Percentiles rank a stretch among this genome's conserved stretches.
Conservation (phyloP, 1,140 invertebrate genomes). For the Euborellia annulipes region DNA sequence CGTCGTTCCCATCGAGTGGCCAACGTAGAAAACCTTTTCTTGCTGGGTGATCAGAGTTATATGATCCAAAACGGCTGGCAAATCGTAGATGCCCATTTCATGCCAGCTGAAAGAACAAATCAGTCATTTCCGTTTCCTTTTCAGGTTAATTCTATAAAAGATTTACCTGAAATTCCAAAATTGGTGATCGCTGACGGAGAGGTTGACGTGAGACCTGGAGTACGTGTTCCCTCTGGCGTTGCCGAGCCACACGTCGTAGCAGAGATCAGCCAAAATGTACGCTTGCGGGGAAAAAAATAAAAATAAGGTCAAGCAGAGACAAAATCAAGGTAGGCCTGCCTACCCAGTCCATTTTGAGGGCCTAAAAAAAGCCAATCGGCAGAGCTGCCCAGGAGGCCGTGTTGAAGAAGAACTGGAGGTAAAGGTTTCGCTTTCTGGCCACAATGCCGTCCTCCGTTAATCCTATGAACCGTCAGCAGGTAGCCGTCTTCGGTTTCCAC, state of each 20-base stretch:
- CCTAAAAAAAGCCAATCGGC: conserved; percentile 29
- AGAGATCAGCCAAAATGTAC: too few species aligned
- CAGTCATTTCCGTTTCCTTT: conserved; percentile 17
- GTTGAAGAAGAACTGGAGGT: conserved; percentile 29
- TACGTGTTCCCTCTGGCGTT: conserved; percentile 53
- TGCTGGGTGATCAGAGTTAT: conserved; percentile 37
- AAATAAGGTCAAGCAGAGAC: too few species aligned
- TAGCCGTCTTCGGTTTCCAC: conserved; percentile 55
- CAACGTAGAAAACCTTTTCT: conserved; percentile 41
- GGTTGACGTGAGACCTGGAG: conserved; percentile 32
- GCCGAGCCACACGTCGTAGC: too few species aligned
- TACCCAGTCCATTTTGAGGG: too few species aligned
- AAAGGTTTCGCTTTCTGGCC: too few species aligned
- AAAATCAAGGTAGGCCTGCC: too few species aligned
- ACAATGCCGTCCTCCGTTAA: conserved; percentile 31
- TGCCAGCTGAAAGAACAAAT: conserved; percentile 37
- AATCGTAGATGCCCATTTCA: conserved; percentile 51
- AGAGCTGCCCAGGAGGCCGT: conserved; percentile 29
- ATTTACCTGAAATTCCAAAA: conserved; percentile 58
- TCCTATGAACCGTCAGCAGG: conserved; percentile 51
- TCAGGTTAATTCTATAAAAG: not conserved
- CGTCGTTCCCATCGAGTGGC: conserved; percentile 50
- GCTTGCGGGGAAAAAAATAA: too few species aligned
- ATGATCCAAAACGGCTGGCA: conserved; percentile 50
- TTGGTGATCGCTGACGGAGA: conserved; percentile 31